phyloP scores from a whole-genome alignment of 2,113 vertebrate species.

The Corvus cornix region DNA sequence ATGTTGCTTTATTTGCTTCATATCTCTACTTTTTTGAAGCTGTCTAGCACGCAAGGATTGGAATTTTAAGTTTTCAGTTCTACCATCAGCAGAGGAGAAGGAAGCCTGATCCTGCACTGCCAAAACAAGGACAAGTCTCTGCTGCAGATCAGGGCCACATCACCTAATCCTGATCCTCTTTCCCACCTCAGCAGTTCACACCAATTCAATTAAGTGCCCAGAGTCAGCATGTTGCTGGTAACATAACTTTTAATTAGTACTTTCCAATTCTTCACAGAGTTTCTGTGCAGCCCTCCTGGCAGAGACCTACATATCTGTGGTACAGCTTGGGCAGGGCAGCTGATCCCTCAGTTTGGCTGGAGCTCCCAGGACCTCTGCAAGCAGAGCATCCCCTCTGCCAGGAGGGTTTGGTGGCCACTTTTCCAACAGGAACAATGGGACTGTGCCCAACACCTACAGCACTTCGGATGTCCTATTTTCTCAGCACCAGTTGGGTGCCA shows the following conservation, averaged over 20 bases:
- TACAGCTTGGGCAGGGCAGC: not conserved
- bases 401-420: not conserved
- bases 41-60: constrained; percentile 74
- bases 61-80: constrained; percentile 64
- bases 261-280: not conserved
- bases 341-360: not conserved
- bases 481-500: not conserved
- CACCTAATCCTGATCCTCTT: not conserved
- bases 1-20: constrained; percentile 89
- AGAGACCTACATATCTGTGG: not conserved
- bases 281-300: not conserved
- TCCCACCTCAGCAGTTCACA: not conserved
- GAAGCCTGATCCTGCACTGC: not conserved
- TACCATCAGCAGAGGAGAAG: not conserved
- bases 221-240: not conserved
- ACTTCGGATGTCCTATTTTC: constrained; percentile 16
- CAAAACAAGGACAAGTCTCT: not conserved
- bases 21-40: constrained; percentile 87
- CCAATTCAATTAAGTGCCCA: not conserved
- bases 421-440: not conserved
- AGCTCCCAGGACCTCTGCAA: not conserved
- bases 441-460: not conserved
- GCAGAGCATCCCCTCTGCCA: not conserved
- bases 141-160: not conserved
- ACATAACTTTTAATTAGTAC: not conserved